phyloP scores from a whole-genome alignment of 1,140 invertebrate genomes.

The Drosophila elegans region DNA sequence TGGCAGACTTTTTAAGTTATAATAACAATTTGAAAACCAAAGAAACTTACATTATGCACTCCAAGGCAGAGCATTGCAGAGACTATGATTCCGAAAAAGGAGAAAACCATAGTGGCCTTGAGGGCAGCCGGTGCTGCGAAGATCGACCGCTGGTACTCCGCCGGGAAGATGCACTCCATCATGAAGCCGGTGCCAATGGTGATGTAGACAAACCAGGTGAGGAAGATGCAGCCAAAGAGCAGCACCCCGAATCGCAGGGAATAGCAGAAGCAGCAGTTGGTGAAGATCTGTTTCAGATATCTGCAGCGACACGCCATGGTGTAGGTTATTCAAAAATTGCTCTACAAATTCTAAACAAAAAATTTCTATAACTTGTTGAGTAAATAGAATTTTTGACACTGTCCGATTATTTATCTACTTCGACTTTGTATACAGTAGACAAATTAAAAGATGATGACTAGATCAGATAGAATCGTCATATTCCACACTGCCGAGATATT shows the following conservation, averaged over 20 bases:
- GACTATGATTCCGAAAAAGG: conserved; percentile 58
- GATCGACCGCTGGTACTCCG: conserved; percentile 38
- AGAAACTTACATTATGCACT: conserved; percentile 61
- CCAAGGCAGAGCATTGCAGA: conserved; percentile 56
- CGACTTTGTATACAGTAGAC: too few relatives aligned
- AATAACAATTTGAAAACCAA: neutral
- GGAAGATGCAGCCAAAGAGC: conserved; percentile 61
- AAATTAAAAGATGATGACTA: neutral
- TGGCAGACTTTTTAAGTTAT: neutral
- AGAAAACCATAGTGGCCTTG: conserved; percentile 68
- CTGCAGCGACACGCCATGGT: conserved; percentile 63
- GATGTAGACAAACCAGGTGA: conserved; percentile 64
- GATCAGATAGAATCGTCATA: neutral
- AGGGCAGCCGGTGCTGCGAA: conserved; percentile 43
- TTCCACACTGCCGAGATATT: neutral
- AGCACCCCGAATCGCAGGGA: conserved; percentile 42
- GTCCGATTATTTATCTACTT: neutral
- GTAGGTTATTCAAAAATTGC: neutral
- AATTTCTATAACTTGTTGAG: neutral
- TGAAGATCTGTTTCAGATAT: conserved; percentile 41
- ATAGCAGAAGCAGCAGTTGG: conserved; percentile 54
- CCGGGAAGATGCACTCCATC: conserved; percentile 69
- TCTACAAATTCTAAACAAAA: neutral
- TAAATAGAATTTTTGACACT: neutral
- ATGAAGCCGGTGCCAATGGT: conserved; percentile 62